A percentile compares a stretch with the other conserved stretches of the same genome.
Conservation (phyloP, 2,113 vertebrate species). For the Artemisiospiza belli region DNA sequence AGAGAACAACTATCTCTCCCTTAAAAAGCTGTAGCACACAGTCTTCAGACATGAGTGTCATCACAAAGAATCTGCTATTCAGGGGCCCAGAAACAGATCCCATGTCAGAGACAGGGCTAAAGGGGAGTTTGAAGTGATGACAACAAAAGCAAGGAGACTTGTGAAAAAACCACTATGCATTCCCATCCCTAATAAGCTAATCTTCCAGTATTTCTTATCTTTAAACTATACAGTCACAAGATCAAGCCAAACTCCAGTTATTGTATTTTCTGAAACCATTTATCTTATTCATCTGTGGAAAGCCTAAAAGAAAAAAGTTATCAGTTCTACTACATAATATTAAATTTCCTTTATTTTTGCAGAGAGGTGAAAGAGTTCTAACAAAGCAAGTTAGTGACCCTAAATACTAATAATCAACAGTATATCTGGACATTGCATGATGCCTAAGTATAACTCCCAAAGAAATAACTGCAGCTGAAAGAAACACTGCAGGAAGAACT, state of each 20-base stretch:
- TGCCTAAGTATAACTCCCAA: neutral
- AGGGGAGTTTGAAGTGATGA: neutral
- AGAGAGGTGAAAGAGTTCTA: neutral
- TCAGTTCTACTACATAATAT: neutral
- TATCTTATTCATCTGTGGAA: neutral
- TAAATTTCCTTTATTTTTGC: neutral
- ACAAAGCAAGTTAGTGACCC: neutral
- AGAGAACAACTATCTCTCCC: neutral
- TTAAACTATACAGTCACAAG: neutral
- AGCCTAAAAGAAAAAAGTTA: neutral
- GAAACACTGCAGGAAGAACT: neutral
- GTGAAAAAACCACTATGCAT: neutral
- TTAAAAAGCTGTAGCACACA: neutral
- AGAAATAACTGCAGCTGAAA: neutral
- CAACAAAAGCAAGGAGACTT: neutral
- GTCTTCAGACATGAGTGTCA: rapidly evolving
- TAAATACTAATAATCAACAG: neutral
- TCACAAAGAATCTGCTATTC: neutral
- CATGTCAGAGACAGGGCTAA: neutral
- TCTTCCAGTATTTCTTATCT: neutral
- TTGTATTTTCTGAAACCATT: neutral
- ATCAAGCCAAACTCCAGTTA: neutral
- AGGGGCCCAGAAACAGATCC: neutral
- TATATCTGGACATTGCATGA: neutral
- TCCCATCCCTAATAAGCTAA: neutral